Evolutionary conservation across 2,797 vertebrate species (phyloP), one percentile per base, ranked within the genome.

Genomic region (Enteromius treurensis): DNA sequence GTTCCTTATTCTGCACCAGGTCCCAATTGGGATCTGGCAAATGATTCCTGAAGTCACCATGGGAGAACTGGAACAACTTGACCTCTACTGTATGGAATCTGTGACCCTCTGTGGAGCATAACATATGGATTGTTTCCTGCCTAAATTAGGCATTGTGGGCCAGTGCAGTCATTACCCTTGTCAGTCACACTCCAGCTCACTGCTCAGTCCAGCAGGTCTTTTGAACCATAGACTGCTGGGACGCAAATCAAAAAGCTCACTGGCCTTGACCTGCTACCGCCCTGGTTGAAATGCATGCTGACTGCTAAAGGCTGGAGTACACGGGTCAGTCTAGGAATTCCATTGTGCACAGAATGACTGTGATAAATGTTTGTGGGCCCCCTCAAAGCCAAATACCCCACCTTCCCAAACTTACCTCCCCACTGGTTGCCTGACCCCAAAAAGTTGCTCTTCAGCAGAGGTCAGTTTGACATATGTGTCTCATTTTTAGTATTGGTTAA

Each of bases 201-300:
- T 32, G 17, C 40, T 75, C 68, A 58, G 8, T 58, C 67, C 67
- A 51, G 69, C 68, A 67, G 80, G 77, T 79, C 82, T 76, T 91
- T 91, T 93, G 91, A 93, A 91, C 91, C 88, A 86, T 89, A 89
- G 88, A 86, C 86, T 84, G 87, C 84, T 8, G 11, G 79, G 82
- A 80, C 45, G 87, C 93, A 92, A 92, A 92, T 93, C 92, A 90
- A 79, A 26, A 88, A 84, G 85, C 26, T 71, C 84, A 87, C 86
- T 88, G 86, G 87, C 89, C 90, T 90, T 91, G 91, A 92, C 92
- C 92, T 93, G 42, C 23, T 29, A 73, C 73, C 64, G 47, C 49
- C 51, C 49, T 21, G 23, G 55, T 62, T 73, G 49, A 83, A 82
- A 85, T 74, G 62, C 68, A 76, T 83, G 68, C 77, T 51, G 34